A percentile compares a stretch with the other conserved stretches of the same genome.
Evolutionary conservation across 2,797 vertebrate genomes (phyloP).

Genomic region (Sebastes glaucus): DNA sequence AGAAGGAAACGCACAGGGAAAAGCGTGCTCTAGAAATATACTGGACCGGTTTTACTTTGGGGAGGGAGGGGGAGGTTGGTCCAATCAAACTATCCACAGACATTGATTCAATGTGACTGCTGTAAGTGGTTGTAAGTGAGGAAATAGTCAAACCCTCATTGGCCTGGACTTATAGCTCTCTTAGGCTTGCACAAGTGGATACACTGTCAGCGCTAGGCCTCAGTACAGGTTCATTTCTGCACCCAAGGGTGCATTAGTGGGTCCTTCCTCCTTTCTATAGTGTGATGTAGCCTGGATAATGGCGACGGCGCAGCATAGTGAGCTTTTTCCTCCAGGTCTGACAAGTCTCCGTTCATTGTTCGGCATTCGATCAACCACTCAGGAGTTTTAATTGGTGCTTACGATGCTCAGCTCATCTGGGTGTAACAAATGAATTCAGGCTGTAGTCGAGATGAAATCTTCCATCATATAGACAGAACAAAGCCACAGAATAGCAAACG

Average conservation of each 20-base stretch:
- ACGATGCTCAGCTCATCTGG: neutral
- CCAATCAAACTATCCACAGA: constrained; percentile 63
- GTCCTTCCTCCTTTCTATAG: neutral
- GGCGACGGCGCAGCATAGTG: neutral
- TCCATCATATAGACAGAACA: constrained; percentile 3
- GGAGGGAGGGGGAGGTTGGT: constrained; percentile 11
- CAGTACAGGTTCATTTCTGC: constrained; percentile 35
- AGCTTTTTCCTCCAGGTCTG: neutral
- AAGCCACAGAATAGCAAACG: neutral
- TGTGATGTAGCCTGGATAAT: neutral
- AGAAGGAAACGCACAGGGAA: constrained; percentile 18
- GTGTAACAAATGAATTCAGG: constrained; percentile 6
- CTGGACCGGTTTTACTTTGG: constrained; percentile 42
- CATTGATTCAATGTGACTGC: constrained; percentile 71
- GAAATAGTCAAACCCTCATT: constrained; percentile 59
- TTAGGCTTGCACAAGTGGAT: constrained; percentile 47
- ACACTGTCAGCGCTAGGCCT: constrained; percentile 26
- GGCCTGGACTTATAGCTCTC: constrained; percentile 60
- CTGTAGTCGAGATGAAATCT: constrained; percentile 8
- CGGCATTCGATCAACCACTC: neutral
- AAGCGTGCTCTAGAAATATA: constrained; percentile 39
- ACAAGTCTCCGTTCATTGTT: neutral
- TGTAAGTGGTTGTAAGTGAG: constrained; percentile 72
- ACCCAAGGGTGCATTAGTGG: constrained; percentile 34
- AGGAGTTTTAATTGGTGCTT: constrained; percentile 37